Evolutionary conservation across 2,888 invertebrate species (phyloP).

Genomic region (Zygothrica quintamaculata): DNA sequence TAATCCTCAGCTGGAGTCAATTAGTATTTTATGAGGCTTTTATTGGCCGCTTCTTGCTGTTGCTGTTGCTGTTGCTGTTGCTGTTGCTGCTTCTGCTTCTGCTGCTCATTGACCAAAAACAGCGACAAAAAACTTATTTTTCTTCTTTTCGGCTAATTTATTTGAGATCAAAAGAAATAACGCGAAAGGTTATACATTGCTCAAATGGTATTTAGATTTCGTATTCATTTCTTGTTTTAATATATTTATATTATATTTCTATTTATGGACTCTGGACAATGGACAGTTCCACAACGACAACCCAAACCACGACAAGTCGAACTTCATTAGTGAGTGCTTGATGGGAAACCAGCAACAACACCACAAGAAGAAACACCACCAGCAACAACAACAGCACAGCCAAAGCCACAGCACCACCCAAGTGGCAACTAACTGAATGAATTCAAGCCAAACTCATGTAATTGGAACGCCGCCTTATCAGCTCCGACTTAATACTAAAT

Average conservation of each 20-base stretch:
- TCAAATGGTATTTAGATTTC: conserved; percentile 41
- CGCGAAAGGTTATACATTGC: conserved; percentile 38
- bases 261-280: conserved; percentile 26
- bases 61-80: too few species aligned
- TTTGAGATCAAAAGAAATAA: conserved; percentile 49
- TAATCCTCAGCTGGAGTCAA: conserved; percentile 72
- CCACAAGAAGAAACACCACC: too few species aligned
- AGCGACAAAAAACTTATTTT: conserved; percentile 25
- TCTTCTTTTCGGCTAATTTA: conserved; percentile 19
- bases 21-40: conserved; percentile 78
- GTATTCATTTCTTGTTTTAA: conserved; percentile 60
- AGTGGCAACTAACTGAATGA: conserved; percentile 43
- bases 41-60: conserved; percentile 44
- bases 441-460: conserved; percentile 66
- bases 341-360: conserved; percentile 73
- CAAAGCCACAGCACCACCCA: conserved; percentile 58
- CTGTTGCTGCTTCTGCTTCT: too few species aligned
- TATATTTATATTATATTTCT: conserved; percentile 37
- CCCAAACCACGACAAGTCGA: conserved; percentile 23
- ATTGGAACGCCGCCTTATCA: conserved; percentile 77
- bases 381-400: too few species aligned
- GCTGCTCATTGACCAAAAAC: conserved; percentile 9
- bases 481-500: conserved; percentile 46
- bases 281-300: too few species aligned
- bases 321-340: conserved; percentile 67